phyloP scores from a whole-genome alignment of 2,113 vertebrate genomes.

The Cervus canadensis region DNA sequence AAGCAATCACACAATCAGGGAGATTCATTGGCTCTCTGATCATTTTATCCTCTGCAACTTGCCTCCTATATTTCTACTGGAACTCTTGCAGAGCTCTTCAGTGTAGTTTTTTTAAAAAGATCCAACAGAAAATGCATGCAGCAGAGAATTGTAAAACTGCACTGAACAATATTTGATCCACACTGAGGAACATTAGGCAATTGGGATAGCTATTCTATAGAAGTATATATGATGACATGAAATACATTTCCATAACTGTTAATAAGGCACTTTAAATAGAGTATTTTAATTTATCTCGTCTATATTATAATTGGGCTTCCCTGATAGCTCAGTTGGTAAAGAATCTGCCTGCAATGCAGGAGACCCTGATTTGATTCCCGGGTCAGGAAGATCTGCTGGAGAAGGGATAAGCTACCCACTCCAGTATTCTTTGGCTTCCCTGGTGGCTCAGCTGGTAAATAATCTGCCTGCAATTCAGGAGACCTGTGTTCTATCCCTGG shows the following conservation, averaged over 20 bases:
- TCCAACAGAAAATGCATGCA: background rate
- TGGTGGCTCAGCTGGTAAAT: background rate
- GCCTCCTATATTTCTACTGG: background rate
- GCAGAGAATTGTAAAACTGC: background rate
- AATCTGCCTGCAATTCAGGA: background rate
- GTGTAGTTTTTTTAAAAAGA: background rate
- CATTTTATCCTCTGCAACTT: background rate
- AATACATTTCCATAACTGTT: background rate
- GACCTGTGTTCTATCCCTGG: background rate
- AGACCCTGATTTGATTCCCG: fast-evolving
- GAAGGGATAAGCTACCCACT: background rate
- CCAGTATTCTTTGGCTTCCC: background rate
- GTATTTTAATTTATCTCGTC: background rate
- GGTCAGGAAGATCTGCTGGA: background rate
- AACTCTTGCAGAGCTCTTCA: background rate
- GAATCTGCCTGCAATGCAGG: background rate
- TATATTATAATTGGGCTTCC: background rate
- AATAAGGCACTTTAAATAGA: background rate
- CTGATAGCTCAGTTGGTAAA: background rate
- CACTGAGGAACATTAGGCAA: background rate
- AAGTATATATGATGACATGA: background rate
- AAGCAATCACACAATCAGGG: background rate
- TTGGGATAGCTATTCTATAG: background rate
- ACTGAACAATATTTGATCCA: background rate
- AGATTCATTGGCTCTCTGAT: background rate